Base-by-base conservation (phyloP, 2,113 vertebrate genomes). In the Proteles cristata region DNA sequence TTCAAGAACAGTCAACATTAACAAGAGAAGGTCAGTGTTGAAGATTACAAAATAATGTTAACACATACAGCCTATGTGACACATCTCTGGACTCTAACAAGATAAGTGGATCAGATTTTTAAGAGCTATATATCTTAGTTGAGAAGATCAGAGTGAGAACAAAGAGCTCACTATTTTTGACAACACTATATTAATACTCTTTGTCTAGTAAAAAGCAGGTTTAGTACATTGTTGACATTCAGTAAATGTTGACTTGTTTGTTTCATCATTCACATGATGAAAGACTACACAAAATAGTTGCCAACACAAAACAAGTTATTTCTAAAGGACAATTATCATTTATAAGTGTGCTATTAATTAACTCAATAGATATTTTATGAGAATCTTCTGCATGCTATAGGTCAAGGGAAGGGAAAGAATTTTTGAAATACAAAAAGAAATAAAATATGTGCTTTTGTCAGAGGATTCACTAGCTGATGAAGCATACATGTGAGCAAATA, bases 1-100 rank as follows among this genome's bases (percentile, higher is more conserved):
- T 69, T 95, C 26, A 92, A 86, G 81, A 93, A 85, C 16, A 89
- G 83, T 21, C 71, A 76, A 23, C 65, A 45, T 33, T 92, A 45
- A 91, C 55, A 55, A 91, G 66, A 4, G 23, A 88, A 76, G 86
- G 71, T 77, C 86, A 84, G 63, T n/a, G 35, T 69, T 65, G 43
- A 71, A 89, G 73, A 86, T 80, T 58, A 31, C 21, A 68, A 16
- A 96, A 76, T 66, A 43, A 79, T 17, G 4, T 81, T 63, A 74
- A 77, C n/a, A 58, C 26, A 4, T 1, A 4, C 16, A 21, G 58
- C 15, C 43, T 39, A 31, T n/a, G 5, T 65, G n/a, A 55, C 31
- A 45, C 28, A 68, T 48, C n/a, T 92, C 50, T 35, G 7, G 16
- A 21, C 4, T 11, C 21, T 43, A 35, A 35, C 11, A 4, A 31